Evolutionary conservation across 2,113 vertebrate species (phyloP).

Genomic region (crab-eating macaque (Macaca fascicularis)): T2T-MFA8v1.1 NC_088377.1:160197501-160198000

Average conservation of each 20-base stretch:
- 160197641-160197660: background rate
- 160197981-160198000: slow-evolving; percentile 19
- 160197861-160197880: background rate
- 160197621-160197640: background rate
- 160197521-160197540: background rate
- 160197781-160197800: background rate
- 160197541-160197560: background rate
- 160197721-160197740: background rate
- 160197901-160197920: background rate
- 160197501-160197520: background rate
- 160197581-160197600: background rate
- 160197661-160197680: background rate
- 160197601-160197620: background rate
- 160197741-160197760: background rate
- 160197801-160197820: background rate
- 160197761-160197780: background rate
- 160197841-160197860: background rate
- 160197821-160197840: background rate
- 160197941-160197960: background rate
- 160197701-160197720: background rate
- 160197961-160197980: slow-evolving; percentile 26
- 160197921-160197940: background rate
- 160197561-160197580: background rate
- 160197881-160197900: background rate
- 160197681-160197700: background rate